phyloP scores from a whole-genome alignment of 2,888 invertebrate species.

The Scaptomyza tumidula region DNA sequence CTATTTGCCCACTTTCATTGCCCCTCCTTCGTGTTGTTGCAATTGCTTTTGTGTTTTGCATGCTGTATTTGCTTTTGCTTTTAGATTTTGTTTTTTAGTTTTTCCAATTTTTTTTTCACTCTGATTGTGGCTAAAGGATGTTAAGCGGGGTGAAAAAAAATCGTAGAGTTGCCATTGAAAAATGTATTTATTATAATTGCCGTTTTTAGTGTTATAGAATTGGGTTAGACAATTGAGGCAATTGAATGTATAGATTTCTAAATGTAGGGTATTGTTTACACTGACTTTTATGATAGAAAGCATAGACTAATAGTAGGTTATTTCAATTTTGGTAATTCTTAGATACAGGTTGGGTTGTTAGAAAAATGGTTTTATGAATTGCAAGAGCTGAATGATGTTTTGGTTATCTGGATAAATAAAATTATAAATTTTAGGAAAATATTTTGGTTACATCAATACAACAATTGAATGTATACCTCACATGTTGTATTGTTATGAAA shows the following conservation, averaged over 20 bases:
- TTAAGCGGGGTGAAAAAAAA: slow-evolving; percentile 22
- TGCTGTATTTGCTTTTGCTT: slow-evolving; percentile 64
- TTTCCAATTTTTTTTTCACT: slow-evolving; percentile 55
- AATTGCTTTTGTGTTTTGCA: slow-evolving; percentile 49
- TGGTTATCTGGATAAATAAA: too few species aligned
- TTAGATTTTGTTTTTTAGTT: slow-evolving; percentile 65
- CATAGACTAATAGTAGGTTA: neutral
- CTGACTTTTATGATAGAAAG: neutral
- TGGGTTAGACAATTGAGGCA: slow-evolving; percentile 49
- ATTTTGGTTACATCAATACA: too few species aligned
- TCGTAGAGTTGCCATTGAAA: slow-evolving; percentile 73
- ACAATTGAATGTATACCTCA: too few species aligned
- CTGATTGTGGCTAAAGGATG: slow-evolving; percentile 17
- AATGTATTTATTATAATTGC: slow-evolving; percentile 56
- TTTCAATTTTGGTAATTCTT: neutral
- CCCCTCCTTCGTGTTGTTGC: slow-evolving; percentile 45
- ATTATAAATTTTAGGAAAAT: too few species aligned
- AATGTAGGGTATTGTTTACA: neutral
- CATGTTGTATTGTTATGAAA: neutral
- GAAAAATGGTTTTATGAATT: neutral
- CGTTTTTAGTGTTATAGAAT: slow-evolving; percentile 27
- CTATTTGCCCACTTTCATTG: slow-evolving; percentile 35
- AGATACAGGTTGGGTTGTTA: neutral
- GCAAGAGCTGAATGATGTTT: neutral
- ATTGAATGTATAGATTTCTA: slow-evolving; percentile 1